Evolutionary conservation across 1,140 invertebrate species (phyloP), one percentile per base, ranked within the genome.

Genomic region (Tetraneura akinire): DNA sequence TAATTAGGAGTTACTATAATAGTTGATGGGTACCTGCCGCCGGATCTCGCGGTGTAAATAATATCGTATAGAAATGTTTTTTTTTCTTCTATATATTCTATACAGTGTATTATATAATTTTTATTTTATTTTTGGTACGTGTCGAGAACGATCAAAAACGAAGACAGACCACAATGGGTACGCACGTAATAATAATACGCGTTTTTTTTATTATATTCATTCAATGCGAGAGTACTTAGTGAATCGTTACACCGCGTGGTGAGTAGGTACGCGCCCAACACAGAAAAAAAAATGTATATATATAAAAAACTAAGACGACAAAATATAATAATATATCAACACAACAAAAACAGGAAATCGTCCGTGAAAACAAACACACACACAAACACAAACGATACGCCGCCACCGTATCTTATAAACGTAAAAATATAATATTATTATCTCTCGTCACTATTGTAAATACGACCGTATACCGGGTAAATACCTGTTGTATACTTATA

Each of bases 131-230:
- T 68, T 68, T 45, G 64, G 64, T 68, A 68, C 64, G 64, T 68
- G 64, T 68, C 64, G 64, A 68, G 64, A 68, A 68, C 64, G 64
- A 68, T 68, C 64, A 45, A 45, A n/a, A 37, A 37, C 64, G 45
- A 10, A 21, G n/a, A n/a, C n/a, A 68, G 64, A 68, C 64, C 64
- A 68, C 64, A 68, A 68, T 68, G 64, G 37, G 37, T 14, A 14
- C 64, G 13, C 62, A 37, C 32, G 8, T 8, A 37, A 37, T 8
- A 37, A 37, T 8, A 64, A 37, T 64, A 64, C 11, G 29, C 26
- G 10, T 47, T 10, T 8, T 47, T 47, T 13, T 6, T 47, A 47
- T 47, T n/a, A 26, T 23, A 42, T 45, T 45, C 23, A 68, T 68
- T 68, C 37, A 21, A 45, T 14, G 37, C 64, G 64, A 42, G 64